These are phyloP conservation scores for Odontomachus brunneus DNA, from an alignment of 1,140 invertebrate genomes.

Conservation along the genomic window DNA sequence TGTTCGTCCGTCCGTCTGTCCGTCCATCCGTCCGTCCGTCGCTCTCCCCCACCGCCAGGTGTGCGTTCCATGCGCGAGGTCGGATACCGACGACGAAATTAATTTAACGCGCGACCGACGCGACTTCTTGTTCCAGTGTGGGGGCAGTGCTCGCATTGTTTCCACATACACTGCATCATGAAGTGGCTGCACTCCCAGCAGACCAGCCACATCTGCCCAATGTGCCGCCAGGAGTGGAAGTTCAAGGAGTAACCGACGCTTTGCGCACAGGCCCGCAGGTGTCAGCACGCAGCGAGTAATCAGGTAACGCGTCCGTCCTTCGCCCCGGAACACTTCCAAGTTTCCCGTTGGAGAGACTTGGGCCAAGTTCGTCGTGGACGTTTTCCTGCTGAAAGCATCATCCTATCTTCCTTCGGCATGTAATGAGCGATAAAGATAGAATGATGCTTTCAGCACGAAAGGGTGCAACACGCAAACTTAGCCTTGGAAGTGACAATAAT, in stretches of 20 bases:
- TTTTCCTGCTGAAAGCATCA: no score
- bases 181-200: slow-evolving; percentile 99
- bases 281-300: slow-evolving; percentile 78
- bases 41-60: slow-evolving; percentile 26
- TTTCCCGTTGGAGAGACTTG: background rate
- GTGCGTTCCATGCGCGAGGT: slow-evolving; percentile 35
- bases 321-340: background rate
- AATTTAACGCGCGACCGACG: slow-evolving; percentile 57
- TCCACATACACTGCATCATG: slow-evolving; percentile 99
- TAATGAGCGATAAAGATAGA: no score
- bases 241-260: slow-evolving; percentile 91
- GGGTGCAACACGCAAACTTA: no score
- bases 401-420: no score
- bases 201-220: slow-evolving; percentile 97
- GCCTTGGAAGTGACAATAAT: background rate
- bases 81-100: background rate
- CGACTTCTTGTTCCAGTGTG: slow-evolving; percentile 90
- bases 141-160: slow-evolving; percentile 99
- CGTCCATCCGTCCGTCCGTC: slow-evolving; percentile 25
- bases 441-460: no score
- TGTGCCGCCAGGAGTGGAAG: slow-evolving; percentile 99
- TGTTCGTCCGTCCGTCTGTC: slow-evolving; percentile 16
- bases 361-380: no score
- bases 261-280: slow-evolving; percentile 76
- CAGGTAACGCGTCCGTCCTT: slow-evolving; percentile 51